Evolutionary conservation across 2,888 invertebrate species (phyloP).

Genomic region (Dioctria linearis): DNA sequence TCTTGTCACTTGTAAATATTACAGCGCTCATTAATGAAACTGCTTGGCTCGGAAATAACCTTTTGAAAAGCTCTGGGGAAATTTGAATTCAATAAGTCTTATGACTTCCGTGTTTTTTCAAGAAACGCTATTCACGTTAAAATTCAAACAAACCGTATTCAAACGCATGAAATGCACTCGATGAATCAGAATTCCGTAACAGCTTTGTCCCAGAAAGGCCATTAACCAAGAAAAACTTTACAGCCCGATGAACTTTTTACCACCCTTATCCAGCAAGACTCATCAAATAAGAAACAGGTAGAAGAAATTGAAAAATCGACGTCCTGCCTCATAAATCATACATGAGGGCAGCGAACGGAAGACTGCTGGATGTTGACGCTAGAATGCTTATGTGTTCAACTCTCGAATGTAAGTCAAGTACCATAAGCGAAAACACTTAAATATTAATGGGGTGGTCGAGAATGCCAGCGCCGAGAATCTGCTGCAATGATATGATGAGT

Average conservation of each 20-base stretch:
- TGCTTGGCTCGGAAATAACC: neutral
- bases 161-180: neutral
- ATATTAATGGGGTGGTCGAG: slow-evolving; percentile 50
- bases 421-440: slow-evolving; percentile 55
- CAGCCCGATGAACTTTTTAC: slow-evolving; percentile 43
- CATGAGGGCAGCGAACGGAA: slow-evolving; percentile 40
- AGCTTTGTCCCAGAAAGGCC: slow-evolving; percentile 8
- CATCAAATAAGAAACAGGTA: slow-evolving; percentile 37
- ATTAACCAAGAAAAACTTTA: slow-evolving; percentile 33
- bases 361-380: slow-evolving; percentile 7
- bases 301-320: slow-evolving; percentile 52
- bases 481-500: slow-evolving; percentile 3
- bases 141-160: slow-evolving; percentile 1
- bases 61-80: neutral
- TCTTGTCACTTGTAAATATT: neutral
- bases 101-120: neutral
- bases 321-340: slow-evolving; percentile 55
- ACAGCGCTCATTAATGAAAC: neutral
- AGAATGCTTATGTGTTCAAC: slow-evolving; percentile 2
- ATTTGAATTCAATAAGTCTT: slow-evolving; percentile 15
- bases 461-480: neutral
- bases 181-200: neutral
- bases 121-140: neutral
- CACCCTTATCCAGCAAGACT: slow-evolving; percentile 19
- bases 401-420: slow-evolving; percentile 53